phyloP scores from a whole-genome alignment of 2,888 invertebrate species.

The Erebia palarica region DNA sequence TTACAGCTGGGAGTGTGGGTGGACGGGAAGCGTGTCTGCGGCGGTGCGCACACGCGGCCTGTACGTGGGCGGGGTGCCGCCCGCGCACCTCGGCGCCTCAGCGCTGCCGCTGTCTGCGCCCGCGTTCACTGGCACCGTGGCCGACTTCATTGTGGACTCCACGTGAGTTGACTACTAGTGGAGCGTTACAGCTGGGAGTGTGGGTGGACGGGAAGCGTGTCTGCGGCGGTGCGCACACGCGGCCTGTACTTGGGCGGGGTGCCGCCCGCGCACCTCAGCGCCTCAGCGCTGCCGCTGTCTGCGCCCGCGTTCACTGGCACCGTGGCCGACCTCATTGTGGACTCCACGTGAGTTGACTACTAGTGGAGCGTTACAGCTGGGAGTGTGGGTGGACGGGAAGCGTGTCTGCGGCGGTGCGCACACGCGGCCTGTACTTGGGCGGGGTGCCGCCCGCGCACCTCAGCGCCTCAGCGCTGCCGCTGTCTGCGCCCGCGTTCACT shows the following conservation, averaged over 20 bases:
- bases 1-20: constrained; percentile 85
- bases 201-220: constrained; percentile 89
- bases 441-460: no score
- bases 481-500: no score
- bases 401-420: no score
- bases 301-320: constrained; percentile 86
- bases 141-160: constrained; percentile 91
- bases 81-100: constrained; percentile 78
- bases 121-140: constrained; percentile 89
- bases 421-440: no score
- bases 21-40: constrained; percentile 86
- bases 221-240: constrained; percentile 76
- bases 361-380: no score
- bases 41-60: constrained; percentile 83
- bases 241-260: constrained; percentile 91
- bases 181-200: constrained; percentile 82
- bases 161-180: constrained; percentile 85
- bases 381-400: no score
- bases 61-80: constrained; percentile 89
- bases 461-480: no score
- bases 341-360: constrained; percentile 86
- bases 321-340: constrained; percentile 91
- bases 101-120: constrained; percentile 72
- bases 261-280: constrained; percentile 73
- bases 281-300: constrained; percentile 81